phyloP scores from a whole-genome alignment of 2,113 vertebrate genomes.

The Pterocles gutturalis region DNA sequence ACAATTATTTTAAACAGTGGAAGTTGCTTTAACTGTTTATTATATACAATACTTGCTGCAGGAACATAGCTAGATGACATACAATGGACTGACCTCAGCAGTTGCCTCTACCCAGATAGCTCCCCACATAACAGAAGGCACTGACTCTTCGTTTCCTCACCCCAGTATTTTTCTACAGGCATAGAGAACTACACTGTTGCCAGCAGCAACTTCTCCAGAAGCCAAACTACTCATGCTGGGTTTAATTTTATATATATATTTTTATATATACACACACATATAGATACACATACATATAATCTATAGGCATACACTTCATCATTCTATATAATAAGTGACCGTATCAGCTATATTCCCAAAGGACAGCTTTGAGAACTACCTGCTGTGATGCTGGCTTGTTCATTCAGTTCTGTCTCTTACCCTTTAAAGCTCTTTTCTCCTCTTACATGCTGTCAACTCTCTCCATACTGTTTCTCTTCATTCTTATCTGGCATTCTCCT shows the following conservation, averaged over 20 bases:
- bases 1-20: background rate
- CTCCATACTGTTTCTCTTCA: background rate
- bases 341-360: background rate
- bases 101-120: background rate
- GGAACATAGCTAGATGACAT: background rate
- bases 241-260: background rate
- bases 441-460: background rate
- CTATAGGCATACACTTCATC: background rate
- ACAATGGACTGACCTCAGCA: background rate
- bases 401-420: background rate
- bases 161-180: background rate
- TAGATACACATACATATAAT: background rate
- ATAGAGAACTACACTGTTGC: background rate
- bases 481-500: background rate
- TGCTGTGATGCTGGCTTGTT: background rate
- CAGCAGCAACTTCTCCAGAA: background rate
- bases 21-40: background rate
- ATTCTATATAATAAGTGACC: background rate
- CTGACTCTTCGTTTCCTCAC: background rate
- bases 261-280: background rate
- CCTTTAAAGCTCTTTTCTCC: background rate
- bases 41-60: background rate
- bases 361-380: background rate
- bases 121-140: background rate
- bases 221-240: background rate